These are phyloP conservation scores for Agonopterix heracliana DNA, from an alignment of 2,888 invertebrate genomes.

Conservation along the genomic window DNA sequence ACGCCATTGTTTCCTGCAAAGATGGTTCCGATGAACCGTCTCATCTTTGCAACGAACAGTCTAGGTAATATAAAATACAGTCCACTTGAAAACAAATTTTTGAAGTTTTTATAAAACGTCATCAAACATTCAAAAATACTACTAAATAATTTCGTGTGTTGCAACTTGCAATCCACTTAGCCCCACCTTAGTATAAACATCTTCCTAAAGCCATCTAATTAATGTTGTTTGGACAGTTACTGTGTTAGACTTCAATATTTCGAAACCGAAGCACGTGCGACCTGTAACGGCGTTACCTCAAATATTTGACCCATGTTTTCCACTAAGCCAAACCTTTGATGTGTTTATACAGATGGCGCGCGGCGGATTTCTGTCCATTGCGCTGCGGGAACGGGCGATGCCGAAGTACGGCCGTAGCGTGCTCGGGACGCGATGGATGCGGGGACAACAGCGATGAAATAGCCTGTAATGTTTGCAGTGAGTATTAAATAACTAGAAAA, in stretches of 20 bases:
- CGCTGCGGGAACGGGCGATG: constrained; percentile 92
- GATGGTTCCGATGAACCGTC: constrained; percentile 94
- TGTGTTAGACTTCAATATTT: constrained; percentile 14
- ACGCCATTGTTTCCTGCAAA: constrained; percentile 89
- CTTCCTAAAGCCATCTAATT: too few species aligned
- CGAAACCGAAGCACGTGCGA: constrained; percentile 23
- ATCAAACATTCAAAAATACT: too few species aligned
- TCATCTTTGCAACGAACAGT: constrained; percentile 82
- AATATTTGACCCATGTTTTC: constrained; percentile 39
- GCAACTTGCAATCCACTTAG: too few species aligned
- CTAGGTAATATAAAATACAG: constrained; percentile 40
- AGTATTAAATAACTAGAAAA: constrained; percentile 44
- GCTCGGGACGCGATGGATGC: constrained; percentile 93
- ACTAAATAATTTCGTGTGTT: too few species aligned
- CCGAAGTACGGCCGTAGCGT: constrained; percentile 91
- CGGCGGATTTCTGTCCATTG: constrained; percentile 84
- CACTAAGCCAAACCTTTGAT: background rate
- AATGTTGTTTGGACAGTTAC: too few species aligned
- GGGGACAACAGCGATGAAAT: constrained; percentile 93
- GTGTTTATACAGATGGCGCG: constrained; percentile 52
- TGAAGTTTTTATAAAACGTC: too few species aligned
- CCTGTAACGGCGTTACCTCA: constrained; percentile 34
- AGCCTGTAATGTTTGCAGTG: constrained; percentile 90
- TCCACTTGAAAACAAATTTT: too few species aligned
- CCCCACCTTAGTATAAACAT: too few species aligned